A percentile compares a stretch with the other conserved stretches of the same genome.
These are phyloP conservation scores for Odocoileus hemionus DNA, from an alignment of 2,113 vertebrate species.

Conservation along the genomic window DNA sequence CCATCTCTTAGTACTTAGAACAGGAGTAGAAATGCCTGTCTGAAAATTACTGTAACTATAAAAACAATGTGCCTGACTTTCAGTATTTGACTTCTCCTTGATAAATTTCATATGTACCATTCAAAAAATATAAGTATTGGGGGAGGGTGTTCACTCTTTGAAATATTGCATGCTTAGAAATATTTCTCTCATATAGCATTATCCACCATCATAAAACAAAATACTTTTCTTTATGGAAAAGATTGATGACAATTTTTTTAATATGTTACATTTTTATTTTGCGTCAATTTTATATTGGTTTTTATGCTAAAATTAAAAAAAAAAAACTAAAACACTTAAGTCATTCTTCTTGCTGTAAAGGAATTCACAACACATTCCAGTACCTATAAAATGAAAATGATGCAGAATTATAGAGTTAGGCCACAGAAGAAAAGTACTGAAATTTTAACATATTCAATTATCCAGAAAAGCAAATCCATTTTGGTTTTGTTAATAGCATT, in stretches of 20 bases:
- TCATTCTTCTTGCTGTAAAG: not conserved
- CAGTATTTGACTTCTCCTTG: constrained; percentile 32
- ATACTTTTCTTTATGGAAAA: constrained; percentile 39
- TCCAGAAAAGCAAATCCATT: constrained; percentile 82
- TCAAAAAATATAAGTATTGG: not conserved
- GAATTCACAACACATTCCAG: not conserved
- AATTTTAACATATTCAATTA: constrained; percentile 79
- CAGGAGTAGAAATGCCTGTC: not conserved
- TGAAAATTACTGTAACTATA: not conserved
- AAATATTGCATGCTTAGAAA: not conserved
- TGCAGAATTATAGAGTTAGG: constrained; percentile 70
- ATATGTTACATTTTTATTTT: constrained; percentile 33
- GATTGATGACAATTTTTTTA: constrained; percentile 9
- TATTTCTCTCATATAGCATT: not conserved
- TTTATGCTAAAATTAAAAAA: not conserved
- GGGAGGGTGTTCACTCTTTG: not conserved
- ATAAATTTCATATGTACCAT: not conserved
- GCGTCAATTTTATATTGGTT: not conserved
- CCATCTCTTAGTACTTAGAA: not conserved
- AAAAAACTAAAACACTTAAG: not conserved
- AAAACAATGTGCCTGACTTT: not conserved
- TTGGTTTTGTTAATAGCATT: constrained; percentile 79
- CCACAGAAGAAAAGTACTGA: constrained; percentile 56
- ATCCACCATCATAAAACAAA: not conserved
- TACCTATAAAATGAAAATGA: not conserved